Evolutionary conservation across 2,888 invertebrate genomes (phyloP).

Genomic region (Chorisops tibialis): DNA sequence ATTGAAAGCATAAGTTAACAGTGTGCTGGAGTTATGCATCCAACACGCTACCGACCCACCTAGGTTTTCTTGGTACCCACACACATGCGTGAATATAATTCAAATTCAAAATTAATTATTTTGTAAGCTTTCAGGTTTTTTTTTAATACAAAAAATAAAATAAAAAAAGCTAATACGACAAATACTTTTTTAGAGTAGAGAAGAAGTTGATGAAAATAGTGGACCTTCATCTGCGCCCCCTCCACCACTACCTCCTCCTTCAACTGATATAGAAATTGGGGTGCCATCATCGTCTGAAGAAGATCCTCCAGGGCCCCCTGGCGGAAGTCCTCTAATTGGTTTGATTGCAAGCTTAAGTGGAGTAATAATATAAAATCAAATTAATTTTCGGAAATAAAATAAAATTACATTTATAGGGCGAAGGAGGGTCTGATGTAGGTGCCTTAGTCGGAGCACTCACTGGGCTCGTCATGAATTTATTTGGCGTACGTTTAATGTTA

Average conservation of each 20-base stretch:
- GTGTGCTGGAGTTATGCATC: too few relatives aligned
- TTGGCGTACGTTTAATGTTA: slow-evolving; percentile 44
- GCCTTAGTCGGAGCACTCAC: slow-evolving; percentile 50
- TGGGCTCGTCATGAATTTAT: slow-evolving; percentile 47
- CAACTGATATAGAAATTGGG: neutral
- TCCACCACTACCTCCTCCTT: neutral
- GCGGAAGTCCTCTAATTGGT: slow-evolving; percentile 45
- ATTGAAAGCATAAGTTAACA: too few relatives aligned
- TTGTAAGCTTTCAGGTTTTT: too few relatives aligned
- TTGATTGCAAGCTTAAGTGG: slow-evolving; percentile 50
- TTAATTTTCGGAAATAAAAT: neutral
- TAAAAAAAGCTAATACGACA: too few relatives aligned
- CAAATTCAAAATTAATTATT: too few relatives aligned
- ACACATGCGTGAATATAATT: too few relatives aligned
- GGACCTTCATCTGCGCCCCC: neutral
- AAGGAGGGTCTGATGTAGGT: slow-evolving; percentile 51
- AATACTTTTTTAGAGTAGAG: too few relatives aligned
- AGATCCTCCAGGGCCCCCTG: slow-evolving; percentile 30
- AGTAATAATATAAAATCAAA: slow-evolving; percentile 41
- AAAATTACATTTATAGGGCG: slow-evolving; percentile 41
- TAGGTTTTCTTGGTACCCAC: too few relatives aligned
- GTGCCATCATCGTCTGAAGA: slow-evolving; percentile 26
- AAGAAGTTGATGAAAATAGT: too few relatives aligned
- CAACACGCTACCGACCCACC: too few relatives aligned
- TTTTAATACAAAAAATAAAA: too few relatives aligned